Percentiles rank a stretch among this genome's conserved stretches.
Evolutionary conservation across 2,888 invertebrate genomes (phyloP).

Genomic region (Yponomeuta evonymella): DNA sequence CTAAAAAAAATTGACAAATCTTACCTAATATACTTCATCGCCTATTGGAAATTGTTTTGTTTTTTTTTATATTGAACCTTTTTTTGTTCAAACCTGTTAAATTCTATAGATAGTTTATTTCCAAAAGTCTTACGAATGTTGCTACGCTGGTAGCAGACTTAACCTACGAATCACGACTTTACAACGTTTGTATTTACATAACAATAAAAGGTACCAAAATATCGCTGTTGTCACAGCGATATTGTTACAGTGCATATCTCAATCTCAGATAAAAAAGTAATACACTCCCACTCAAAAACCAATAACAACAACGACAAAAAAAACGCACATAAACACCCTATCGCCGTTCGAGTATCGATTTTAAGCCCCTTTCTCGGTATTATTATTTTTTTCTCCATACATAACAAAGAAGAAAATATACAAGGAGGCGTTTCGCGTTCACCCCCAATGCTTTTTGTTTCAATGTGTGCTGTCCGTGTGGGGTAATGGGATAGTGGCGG

Average conservation of each 20-base stretch:
- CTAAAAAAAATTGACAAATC: too few relatives aligned
- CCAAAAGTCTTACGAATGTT: too few relatives aligned
- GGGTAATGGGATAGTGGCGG: constrained; percentile 29
- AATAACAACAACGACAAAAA: neutral
- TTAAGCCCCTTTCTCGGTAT: constrained; percentile 68
- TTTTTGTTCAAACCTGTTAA: too few relatives aligned
- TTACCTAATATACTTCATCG: too few relatives aligned
- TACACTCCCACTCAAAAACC: neutral
- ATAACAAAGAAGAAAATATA: constrained; percentile 74
- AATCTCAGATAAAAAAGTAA: neutral
- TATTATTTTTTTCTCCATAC: constrained; percentile 61
- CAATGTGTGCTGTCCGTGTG: constrained; percentile 35
- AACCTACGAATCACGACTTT: too few relatives aligned
- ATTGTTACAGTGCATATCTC: too few relatives aligned
- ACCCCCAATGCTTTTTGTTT: constrained; percentile 40
- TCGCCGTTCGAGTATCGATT: constrained; percentile 67
- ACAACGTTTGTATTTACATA: too few relatives aligned
- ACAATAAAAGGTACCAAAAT: neutral
- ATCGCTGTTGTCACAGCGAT: neutral
- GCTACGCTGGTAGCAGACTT: too few relatives aligned
- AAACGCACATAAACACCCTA: constrained; percentile 19
- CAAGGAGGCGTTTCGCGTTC: constrained; percentile 67
- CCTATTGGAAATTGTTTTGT: too few relatives aligned
- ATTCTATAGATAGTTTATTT: too few relatives aligned
- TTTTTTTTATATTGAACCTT: too few relatives aligned